These are phyloP conservation scores for Ibidorhyncha struthersii DNA, from an alignment of 2,113 vertebrate genomes.

Conservation along the genomic window DNA sequence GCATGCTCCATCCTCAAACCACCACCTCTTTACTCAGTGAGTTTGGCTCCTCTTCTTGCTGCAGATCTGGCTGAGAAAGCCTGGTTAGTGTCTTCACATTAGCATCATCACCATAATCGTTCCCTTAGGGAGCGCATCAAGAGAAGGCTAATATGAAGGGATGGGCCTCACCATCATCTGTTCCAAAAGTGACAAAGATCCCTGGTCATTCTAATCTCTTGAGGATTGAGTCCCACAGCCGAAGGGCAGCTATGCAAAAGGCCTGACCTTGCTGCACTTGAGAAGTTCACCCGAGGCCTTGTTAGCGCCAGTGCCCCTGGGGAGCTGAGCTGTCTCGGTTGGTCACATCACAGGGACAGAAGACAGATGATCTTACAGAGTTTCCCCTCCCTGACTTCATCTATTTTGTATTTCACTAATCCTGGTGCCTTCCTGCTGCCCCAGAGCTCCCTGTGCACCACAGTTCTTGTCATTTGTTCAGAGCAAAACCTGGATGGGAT, in stretches of 20 bases:
- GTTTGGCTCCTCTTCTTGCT: neutral
- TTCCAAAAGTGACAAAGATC: conserved; percentile 33
- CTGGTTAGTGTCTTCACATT: neutral
- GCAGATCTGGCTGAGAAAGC: neutral
- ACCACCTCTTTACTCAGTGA: neutral
- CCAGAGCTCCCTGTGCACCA: neutral
- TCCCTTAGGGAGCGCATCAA: neutral
- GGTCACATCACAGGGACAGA: neutral
- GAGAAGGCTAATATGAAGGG: neutral
- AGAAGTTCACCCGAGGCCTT: neutral
- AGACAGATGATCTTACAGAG: neutral
- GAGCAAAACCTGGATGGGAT: neutral
- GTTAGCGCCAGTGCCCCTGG: neutral
- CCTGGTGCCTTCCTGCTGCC: neutral
- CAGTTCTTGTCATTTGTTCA: neutral
- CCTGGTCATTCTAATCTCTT: neutral
- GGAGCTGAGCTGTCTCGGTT: neutral
- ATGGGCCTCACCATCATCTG: neutral
- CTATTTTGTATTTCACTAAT: neutral
- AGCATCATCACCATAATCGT: neutral
- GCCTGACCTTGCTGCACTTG: neutral
- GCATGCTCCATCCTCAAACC: neutral
- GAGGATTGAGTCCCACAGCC: conserved; percentile 3
- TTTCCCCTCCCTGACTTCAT: neutral
- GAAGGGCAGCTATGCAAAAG: neutral